phyloP scores from a whole-genome alignment of 2,113 vertebrate species.

The Serinus canaria region DNA sequence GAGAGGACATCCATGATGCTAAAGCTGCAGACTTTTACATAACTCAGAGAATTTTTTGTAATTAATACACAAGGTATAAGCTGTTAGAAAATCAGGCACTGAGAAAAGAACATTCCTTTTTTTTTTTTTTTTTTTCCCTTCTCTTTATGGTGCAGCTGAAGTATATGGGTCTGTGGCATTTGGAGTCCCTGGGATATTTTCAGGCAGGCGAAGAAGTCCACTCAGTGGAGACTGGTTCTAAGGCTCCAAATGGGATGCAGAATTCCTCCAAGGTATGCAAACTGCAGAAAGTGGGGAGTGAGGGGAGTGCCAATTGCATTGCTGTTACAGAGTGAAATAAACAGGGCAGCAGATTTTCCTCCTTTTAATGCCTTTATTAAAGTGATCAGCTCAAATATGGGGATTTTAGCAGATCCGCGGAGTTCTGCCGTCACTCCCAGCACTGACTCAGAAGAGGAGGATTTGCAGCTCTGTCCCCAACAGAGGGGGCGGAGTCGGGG shows the following conservation, averaged over 20 bases:
- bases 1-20: neutral
- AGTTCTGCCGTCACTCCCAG: too few relatives aligned
- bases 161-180: neutral
- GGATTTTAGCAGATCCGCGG: too few relatives aligned
- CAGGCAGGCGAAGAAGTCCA: accelerated
- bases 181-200: neutral
- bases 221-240: neutral
- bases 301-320: neutral
- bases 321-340: neutral
- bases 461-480: too few relatives aligned
- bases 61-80: neutral
- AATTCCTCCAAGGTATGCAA: neutral
- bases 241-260: neutral
- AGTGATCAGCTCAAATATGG: too few relatives aligned
- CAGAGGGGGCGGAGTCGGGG: too few relatives aligned
- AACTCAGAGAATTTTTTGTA: neutral
- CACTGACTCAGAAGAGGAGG: too few relatives aligned
- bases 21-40: neutral
- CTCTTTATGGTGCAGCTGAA: neutral
- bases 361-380: too few relatives aligned
- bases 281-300: neutral
- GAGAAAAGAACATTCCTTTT: neutral
- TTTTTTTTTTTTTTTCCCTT: neutral
- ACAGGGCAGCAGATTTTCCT: too few relatives aligned
- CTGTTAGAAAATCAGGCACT: neutral